These are phyloP conservation scores for Digitonthophagus gazella DNA, from an alignment of 2,888 invertebrate genomes.

Conservation along the genomic window DNA sequence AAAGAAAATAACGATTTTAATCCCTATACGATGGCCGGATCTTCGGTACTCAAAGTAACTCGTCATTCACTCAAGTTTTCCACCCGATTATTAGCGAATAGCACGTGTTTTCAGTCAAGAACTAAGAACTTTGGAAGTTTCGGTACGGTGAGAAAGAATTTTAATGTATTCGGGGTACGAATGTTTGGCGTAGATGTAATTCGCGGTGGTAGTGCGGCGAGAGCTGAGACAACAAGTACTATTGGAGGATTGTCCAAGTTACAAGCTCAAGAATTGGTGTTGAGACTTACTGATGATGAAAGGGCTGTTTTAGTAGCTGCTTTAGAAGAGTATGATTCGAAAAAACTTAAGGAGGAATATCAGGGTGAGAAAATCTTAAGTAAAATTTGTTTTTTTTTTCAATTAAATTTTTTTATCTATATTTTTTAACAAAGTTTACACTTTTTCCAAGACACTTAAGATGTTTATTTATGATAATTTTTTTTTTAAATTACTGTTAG, in stretches of 20 bases:
- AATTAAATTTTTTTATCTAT: not conserved
- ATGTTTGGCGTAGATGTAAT: conserved; percentile 38
- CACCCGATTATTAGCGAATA: not conserved
- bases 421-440: not conserved
- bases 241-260: conserved; percentile 57
- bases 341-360: conserved; percentile 71
- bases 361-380: conserved; percentile 66
- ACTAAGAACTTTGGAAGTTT: not conserved
- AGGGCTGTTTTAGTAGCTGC: conserved; percentile 66
- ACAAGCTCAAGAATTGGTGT: conserved; percentile 71
- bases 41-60: not conserved
- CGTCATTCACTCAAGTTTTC: not conserved
- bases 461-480: not conserved
- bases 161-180: not conserved
- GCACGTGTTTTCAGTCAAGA: not conserved
- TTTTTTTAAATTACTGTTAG: not conserved
- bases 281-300: conserved; percentile 71
- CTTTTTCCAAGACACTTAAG: not conserved
- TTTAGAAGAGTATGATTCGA: conserved; percentile 72
- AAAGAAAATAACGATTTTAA: not conserved
- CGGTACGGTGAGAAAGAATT: not conserved
- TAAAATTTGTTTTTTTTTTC: conserved; percentile 22
- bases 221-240: conserved; percentile 49
- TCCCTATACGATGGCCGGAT: not conserved
- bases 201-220: conserved; percentile 45